These are phyloP conservation scores for Hololepta plana DNA, from an alignment of 2,888 invertebrate genomes.

Conservation along the genomic window DNA sequence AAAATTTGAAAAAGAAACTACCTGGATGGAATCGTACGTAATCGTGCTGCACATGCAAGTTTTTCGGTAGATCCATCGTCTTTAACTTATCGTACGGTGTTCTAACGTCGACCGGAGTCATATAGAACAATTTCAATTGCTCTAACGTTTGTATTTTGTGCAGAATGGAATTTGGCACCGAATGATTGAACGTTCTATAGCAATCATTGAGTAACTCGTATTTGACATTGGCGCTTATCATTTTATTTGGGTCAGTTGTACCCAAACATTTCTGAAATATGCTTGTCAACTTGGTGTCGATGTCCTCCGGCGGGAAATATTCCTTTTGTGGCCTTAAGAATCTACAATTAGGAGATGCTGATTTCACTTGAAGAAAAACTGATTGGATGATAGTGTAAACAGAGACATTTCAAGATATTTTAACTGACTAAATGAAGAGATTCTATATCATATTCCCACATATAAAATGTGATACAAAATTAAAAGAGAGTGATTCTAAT, in stretches of 20 bases:
- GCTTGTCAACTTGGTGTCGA: slow-evolving; percentile 36
- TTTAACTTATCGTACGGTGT: slow-evolving; percentile 59
- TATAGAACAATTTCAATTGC: slow-evolving; percentile 55
- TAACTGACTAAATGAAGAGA: too few relatives aligned
- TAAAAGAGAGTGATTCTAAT: background rate
- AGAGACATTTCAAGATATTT: too few relatives aligned
- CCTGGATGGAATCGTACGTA: slow-evolving; percentile 72
- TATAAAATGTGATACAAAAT: too few relatives aligned
- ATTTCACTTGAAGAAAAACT: too few relatives aligned
- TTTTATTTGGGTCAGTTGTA: slow-evolving; percentile 21
- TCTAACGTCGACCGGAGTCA: slow-evolving; percentile 45
- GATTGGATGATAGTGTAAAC: too few relatives aligned
- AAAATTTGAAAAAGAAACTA: slow-evolving; percentile 14
- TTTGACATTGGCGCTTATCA: slow-evolving; percentile 1
- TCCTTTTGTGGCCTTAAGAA: slow-evolving; percentile 26
- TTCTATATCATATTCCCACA: too few relatives aligned
- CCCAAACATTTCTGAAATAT: slow-evolving; percentile 39
- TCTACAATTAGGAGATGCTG: too few relatives aligned
- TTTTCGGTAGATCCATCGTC: slow-evolving; percentile 61
- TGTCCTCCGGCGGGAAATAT: slow-evolving; percentile 55
- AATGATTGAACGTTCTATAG: slow-evolving; percentile 50
- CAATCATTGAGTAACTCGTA: slow-evolving; percentile 48
- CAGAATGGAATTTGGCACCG: slow-evolving; percentile 69
- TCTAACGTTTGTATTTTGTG: slow-evolving; percentile 55
- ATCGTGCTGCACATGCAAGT: slow-evolving; percentile 68